Base-by-base conservation (phyloP, 2,113 vertebrate species). In the Edolisoma coerulescens region DNA sequence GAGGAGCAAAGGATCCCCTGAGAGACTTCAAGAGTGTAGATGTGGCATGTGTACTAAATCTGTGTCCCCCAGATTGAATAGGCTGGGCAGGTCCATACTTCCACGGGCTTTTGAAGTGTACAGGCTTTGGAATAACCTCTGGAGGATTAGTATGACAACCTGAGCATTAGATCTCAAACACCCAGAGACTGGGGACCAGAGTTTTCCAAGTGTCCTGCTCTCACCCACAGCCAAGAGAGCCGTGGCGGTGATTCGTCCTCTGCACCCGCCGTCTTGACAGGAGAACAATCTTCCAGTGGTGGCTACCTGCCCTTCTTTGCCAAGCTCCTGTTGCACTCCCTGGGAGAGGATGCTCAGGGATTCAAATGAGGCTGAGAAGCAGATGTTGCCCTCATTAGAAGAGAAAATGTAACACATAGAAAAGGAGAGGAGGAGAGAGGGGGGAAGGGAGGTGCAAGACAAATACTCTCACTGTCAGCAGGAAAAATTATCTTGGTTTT, bases 311-410 rank as follows among this genome's bases (percentile, higher is more conserved):
- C 54, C 53, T 63, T 85, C 47, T 70, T 44, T 44, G 4, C 59
- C 2, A 6, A 33, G 41, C 21, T 53, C 27, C 63, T 47, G 28
- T 67, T 85, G 57, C 10, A 24, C 35, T 73, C 8, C 1, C 70
- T 41, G 20, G 45, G 60, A 74, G 84, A 90, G 16, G 59, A 68
- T 67, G 73, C 56, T 78, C 65, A 77, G 53, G 47, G 75, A 67
- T 92, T 89, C 52, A 53, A 74, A 83, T 2, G 26, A 89, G 42
- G 24, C 49, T 71, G 84, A 80, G 84, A 93, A 96, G 80, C 75
- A 96, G 86, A 74, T 86, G 86, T 87, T 95, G 92, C 61, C 86
- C 88, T 96, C 92, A 77, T 95, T 95, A 92, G 56, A 85, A 91
- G 21, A 49, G 57, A 90, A 94, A 94, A 94, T 41, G 20, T 77